Evolutionary conservation across 2,797 vertebrate genomes (phyloP).

Genomic region (Coranthus polyacanthus): DNA sequence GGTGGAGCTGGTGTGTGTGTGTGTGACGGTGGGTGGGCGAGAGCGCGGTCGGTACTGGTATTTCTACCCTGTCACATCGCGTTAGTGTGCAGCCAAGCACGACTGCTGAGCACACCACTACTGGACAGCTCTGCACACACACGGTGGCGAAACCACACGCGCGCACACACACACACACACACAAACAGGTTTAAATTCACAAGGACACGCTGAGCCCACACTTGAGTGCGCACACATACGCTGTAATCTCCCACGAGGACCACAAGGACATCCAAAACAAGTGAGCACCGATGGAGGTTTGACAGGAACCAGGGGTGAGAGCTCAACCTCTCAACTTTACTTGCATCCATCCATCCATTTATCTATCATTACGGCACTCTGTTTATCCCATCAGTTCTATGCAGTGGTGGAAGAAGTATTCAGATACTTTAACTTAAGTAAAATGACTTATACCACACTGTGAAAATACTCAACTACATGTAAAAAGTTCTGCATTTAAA

Average conservation of each 20-base stretch:
- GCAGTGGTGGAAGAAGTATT: not conserved
- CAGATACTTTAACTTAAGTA: no score
- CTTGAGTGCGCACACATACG: conserved; percentile 37
- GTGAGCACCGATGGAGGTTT: conserved; percentile 55
- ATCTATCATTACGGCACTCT: conserved; percentile 16
- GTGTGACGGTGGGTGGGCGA: conserved; percentile 75
- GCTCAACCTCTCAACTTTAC: conserved; percentile 50
- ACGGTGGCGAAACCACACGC: conserved; percentile 22
- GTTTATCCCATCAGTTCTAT: conserved; percentile 11
- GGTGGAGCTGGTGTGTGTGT: conserved; percentile 53
- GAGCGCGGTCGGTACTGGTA: conserved; percentile 76
- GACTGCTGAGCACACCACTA: conserved; percentile 78
- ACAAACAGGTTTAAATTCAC: conserved; percentile 39
- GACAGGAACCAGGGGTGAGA: conserved; percentile 53
- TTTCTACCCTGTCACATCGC: conserved; percentile 84
- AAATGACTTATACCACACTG: no score
- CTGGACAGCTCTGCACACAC: conserved; percentile 71
- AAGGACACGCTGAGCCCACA: conserved; percentile 49
- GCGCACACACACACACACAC: conserved; percentile 37
- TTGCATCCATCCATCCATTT: conserved; percentile 17
- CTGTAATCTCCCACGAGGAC: conserved; percentile 61
- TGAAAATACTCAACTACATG: no score
- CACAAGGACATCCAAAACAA: conserved; percentile 73
- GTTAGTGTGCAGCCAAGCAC: conserved; percentile 82
- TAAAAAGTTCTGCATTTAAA: no score